Conservation (phyloP, 2,888 invertebrate species). For the Drosophila percnosoma region DNA sequence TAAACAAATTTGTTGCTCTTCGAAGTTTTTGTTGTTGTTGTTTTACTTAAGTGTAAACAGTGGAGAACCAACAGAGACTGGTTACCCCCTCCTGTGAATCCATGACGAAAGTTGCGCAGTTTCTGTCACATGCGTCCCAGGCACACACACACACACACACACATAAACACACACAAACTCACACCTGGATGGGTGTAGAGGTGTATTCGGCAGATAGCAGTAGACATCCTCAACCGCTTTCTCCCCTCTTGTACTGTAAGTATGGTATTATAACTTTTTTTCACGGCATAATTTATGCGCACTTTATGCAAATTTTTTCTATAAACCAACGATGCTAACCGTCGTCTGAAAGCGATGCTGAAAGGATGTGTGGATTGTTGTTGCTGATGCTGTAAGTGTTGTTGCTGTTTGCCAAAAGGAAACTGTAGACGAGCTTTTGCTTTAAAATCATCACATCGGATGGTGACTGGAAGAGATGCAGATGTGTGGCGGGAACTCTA, state of each 20-base stretch:
- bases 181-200: conserved; percentile 39
- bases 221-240: conserved; percentile 20
- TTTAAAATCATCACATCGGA: conserved; percentile 8
- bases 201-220: conserved; percentile 58
- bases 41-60: conserved; percentile 61
- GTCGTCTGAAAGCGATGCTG: conserved; percentile 38
- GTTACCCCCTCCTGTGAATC: conserved; percentile 6
- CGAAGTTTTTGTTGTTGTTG: conserved; percentile 34
- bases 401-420: conserved; percentile 33
- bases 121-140: conserved; percentile 73
- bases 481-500: conserved; percentile 26
- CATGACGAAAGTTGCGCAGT: conserved; percentile 71
- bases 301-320: conserved; percentile 82
- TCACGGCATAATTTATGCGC: conserved; percentile 80
- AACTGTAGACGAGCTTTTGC: conserved; percentile 50
- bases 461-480: neutral
- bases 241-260: conserved; percentile 59
- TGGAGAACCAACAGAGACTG: conserved; percentile 39
- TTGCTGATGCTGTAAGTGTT: conserved; percentile 29
- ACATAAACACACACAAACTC: conserved; percentile 45
- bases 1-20: conserved; percentile 73
- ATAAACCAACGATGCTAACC: conserved; percentile 68
- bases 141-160: conserved; percentile 31
- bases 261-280: conserved; percentile 81
- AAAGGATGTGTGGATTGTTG: conserved; percentile 53